Evolutionary conservation across 2,113 vertebrate species (phyloP).

Genomic region (Notothenia coriiceps): DNA sequence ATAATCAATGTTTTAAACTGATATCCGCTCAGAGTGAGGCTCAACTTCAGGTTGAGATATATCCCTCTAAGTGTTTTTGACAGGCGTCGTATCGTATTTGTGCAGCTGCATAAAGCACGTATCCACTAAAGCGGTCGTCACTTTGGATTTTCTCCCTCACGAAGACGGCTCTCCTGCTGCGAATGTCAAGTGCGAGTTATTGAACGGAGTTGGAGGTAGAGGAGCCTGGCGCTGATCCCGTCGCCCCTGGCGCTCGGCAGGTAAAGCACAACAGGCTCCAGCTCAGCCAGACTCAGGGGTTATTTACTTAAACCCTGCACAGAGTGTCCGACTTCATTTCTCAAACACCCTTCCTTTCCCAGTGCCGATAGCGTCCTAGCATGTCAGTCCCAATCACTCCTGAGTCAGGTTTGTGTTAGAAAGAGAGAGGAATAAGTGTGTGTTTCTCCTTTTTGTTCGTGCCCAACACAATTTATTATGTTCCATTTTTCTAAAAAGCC

Average conservation of each 20-base stretch:
- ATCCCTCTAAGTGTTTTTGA: constrained; percentile 54
- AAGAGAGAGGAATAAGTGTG: not conserved
- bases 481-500: constrained; percentile 39
- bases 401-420: not conserved
- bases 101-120: constrained; percentile 38
- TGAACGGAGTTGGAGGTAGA: constrained; percentile 45
- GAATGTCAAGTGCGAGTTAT: constrained; percentile 66
- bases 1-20: constrained; percentile 8
- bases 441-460: not conserved
- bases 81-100: constrained; percentile 67
- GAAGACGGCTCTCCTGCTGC: constrained; percentile 47
- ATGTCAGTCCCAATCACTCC: constrained; percentile 59
- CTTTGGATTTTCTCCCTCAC: constrained; percentile 48
- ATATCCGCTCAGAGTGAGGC: constrained; percentile 22
- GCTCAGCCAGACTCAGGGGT: constrained; percentile 64
- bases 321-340: constrained; percentile 71
- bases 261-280: constrained; percentile 63
- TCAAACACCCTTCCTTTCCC: constrained; percentile 56
- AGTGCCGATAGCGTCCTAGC: constrained; percentile 14
- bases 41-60: constrained; percentile 32
- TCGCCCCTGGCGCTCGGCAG: constrained; percentile 49
- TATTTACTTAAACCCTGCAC: constrained; percentile 73
- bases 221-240: constrained; percentile 53
- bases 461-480: constrained; percentile 51
- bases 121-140: constrained; percentile 43